phyloP scores from a whole-genome alignment of 2,113 vertebrate species.

The Serinus canaria region DNA sequence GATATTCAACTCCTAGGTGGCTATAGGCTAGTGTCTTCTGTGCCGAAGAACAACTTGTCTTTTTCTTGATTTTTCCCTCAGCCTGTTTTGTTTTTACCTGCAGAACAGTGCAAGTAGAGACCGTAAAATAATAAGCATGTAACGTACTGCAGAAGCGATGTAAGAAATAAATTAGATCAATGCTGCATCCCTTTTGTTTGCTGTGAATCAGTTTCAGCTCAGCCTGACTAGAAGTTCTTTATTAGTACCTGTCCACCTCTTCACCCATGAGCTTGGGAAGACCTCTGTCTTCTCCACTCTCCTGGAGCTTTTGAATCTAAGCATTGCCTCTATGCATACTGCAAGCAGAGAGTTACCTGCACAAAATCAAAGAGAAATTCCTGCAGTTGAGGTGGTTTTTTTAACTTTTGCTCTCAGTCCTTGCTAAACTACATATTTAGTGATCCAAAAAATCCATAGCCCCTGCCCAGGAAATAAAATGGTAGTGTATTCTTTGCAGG shows the following conservation, averaged over 20 bases:
- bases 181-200: not conserved
- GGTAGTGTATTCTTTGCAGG: not conserved
- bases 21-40: not conserved
- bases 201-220: not conserved
- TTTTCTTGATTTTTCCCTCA: not conserved
- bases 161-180: not conserved
- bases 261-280: rapidly evolving
- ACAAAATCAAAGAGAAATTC: not conserved
- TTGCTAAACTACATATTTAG: not conserved
- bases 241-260: not conserved
- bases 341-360: not conserved
- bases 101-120: not conserved
- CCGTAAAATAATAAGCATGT: not conserved
- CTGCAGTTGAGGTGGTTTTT: not conserved
- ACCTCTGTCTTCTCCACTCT: not conserved
- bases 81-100: not conserved
- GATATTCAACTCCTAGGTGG: not conserved
- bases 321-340: not conserved
- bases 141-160: not conserved
- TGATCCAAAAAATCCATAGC: not conserved
- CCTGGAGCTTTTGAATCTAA: not conserved
- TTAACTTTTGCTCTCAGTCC: not conserved
- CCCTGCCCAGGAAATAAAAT: not conserved
- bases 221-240: not conserved
- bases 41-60: not conserved